phyloP scores from a whole-genome alignment of 2,113 vertebrate species.

The Arenaria interpres region DNA sequence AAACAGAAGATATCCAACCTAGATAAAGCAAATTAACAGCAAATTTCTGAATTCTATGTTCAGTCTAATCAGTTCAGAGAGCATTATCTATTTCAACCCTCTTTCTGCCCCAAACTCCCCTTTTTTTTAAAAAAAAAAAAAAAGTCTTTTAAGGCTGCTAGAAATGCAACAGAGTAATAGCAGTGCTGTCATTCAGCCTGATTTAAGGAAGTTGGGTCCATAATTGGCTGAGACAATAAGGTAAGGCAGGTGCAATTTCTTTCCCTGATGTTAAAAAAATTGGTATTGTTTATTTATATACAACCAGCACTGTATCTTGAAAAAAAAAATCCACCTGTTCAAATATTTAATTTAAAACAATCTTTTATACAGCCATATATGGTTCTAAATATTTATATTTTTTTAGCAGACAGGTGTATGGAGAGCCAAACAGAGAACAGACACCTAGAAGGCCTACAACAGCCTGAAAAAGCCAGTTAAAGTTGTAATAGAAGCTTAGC shows the following conservation, averaged over 20 bases:
- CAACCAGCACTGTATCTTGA: not conserved
- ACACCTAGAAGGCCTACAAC: not conserved
- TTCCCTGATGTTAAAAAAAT: not conserved
- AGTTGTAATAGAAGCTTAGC: not conserved
- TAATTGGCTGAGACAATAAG: accelerated
- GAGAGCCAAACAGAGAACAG: not conserved
- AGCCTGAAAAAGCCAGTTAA: not conserved
- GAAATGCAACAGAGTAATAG: not conserved
- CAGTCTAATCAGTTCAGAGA: not conserved
- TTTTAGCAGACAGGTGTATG: not conserved
- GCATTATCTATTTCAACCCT: not conserved
- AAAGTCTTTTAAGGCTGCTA: not conserved
- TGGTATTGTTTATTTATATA: not conserved
- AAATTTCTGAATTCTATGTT: not conserved
- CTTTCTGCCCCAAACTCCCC: accelerated
- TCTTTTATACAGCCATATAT: not conserved
- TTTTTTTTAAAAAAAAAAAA: too few species aligned
- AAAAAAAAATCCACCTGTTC: not conserved
- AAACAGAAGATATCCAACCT: not conserved
- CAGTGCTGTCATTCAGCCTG: not conserved
- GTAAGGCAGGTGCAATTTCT: not conserved
- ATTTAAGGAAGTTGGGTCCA: not conserved
- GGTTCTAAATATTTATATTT: not conserved
- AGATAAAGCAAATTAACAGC: not conserved
- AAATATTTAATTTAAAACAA: not conserved